Base-by-base conservation (phyloP, 2,797 vertebrate genomes). In the Miichthys miiuy region DNA sequence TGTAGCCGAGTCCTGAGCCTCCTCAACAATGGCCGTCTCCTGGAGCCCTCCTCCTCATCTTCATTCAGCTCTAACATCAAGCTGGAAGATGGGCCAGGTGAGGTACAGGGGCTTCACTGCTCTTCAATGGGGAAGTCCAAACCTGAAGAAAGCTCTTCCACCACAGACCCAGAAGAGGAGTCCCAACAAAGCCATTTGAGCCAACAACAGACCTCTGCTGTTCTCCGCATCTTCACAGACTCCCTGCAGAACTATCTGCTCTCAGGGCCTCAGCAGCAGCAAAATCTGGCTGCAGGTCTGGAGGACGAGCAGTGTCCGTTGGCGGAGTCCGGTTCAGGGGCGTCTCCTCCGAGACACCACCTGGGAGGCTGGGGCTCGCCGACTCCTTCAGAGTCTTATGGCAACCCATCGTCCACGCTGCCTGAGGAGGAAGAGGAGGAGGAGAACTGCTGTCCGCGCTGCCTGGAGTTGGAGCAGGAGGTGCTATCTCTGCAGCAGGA, bases 401-500 rank as follows among this genome's bases (percentile, higher is more conserved):
- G 98, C 48, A 98, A 99, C 88, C 98, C 98, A 0, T 99, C 98
- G 0, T 99, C 98, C 51, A 99, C 98, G 3, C 96, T 99, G 11
- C 97, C 98, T 9, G 98, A 98, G n/a, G 98, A 99, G 50, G 98
- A 99, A 3, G 97, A 99, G 51, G 98, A 99, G 60, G 98, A 99
- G 77, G 98, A 99, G 77, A 87, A 93, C 77, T 99, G 97, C 87
- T 99, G 98, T 56, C 98, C 98, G 7, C 96, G 98, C 38, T 99
- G 98, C 90, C 95, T 99, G 83, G 98, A 99, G 89, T 87, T 99
- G 89, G 98, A 99, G 87, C 98, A 99, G 89, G 98, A 99, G 91
- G 98, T 99, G 64, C 95, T 99, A 87, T 99, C 97, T n/a, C 92
- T 99, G 87, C 98, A 99, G 90, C 98, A 99, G 93, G 98, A 99